A percentile compares a stretch with the other conserved stretches of the same genome.
Evolutionary conservation across 1,140 invertebrate species (phyloP).

Genomic region (Drosophila pseudoananassae): DNA sequence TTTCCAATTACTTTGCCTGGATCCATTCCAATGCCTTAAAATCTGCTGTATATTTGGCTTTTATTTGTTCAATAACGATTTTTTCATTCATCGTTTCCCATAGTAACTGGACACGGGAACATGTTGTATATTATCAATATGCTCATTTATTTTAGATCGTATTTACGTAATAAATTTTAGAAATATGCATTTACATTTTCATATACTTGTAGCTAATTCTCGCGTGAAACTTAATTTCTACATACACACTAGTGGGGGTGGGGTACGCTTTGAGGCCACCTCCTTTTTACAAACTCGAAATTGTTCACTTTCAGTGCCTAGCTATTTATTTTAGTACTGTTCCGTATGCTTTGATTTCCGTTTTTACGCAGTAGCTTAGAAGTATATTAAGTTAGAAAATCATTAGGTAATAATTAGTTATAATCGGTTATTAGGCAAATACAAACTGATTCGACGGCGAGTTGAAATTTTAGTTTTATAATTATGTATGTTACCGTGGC

Average conservation of each 20-base stretch:
- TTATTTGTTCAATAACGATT: conserved; percentile 1
- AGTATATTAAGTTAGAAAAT: conserved; percentile 56
- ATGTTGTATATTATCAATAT: conserved; percentile 36
- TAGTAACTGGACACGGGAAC: neutral
- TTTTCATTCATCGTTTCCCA: neutral
- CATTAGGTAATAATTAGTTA: conserved; percentile 20
- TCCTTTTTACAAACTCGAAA: conserved; percentile 58
- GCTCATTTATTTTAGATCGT: conserved; percentile 53
- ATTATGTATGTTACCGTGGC: conserved; percentile 28
- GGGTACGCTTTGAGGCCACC: conserved; percentile 16
- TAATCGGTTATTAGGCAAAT: conserved; percentile 32
- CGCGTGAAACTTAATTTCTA: conserved; percentile 45
- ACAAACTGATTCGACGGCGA: conserved; percentile 27
- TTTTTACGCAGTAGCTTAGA: conserved; percentile 33
- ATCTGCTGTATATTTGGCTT: neutral
- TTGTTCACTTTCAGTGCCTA: conserved; percentile 72
- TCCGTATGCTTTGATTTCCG: conserved; percentile 67
- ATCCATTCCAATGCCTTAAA: conserved; percentile 43
- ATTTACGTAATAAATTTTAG: conserved; percentile 68
- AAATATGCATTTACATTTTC: conserved; percentile 64
- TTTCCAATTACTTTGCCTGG: conserved; percentile 63
- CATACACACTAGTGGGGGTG: conserved; percentile 28
- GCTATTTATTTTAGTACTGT: conserved; percentile 68
- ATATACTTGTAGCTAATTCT: conserved; percentile 73
- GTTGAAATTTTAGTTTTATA: conserved; percentile 29